Percentiles rank a stretch among this genome's conserved stretches.
phyloP scores from a whole-genome alignment of 2,797 vertebrate genomes.

The Mionectes olivaceus region DNA sequence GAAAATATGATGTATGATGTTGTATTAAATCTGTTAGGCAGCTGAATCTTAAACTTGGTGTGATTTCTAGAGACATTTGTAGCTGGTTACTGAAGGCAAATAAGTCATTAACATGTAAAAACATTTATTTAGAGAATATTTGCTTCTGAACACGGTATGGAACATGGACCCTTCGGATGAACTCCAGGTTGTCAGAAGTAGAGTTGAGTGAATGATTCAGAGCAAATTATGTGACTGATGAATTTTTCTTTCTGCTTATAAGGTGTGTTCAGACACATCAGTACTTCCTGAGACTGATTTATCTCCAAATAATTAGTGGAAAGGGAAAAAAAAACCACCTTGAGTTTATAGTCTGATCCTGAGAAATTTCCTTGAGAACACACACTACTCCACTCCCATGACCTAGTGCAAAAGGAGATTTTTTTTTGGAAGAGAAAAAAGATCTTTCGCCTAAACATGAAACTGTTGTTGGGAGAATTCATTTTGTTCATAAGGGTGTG shows the following conservation, averaged over 20 bases:
- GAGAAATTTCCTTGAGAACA: background rate
- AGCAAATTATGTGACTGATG: background rate
- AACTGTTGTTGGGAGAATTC: background rate
- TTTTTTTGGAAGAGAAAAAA: background rate
- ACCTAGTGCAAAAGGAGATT: background rate
- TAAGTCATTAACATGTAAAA: slow-evolving; percentile 32
- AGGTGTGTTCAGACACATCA: background rate
- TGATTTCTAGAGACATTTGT: background rate
- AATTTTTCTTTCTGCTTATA: slow-evolving; percentile 21
- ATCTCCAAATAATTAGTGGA: background rate
- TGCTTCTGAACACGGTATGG: background rate
- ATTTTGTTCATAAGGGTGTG: background rate
- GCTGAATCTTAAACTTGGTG: background rate
- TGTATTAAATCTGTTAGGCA: slow-evolving; percentile 18
- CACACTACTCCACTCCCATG: rapidly evolving
- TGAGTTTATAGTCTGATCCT: background rate
- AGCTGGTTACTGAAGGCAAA: background rate
- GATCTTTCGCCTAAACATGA: background rate
- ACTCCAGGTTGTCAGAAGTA: slow-evolving; percentile 11
- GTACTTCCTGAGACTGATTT: background rate
- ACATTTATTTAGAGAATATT: background rate
- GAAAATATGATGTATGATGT: slow-evolving; percentile 32
- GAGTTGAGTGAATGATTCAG: background rate
- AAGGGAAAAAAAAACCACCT: background rate
- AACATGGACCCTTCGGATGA: background rate